Evolutionary conservation across 2,888 invertebrate genomes (phyloP).

Genomic region (Diachrysia chrysitis): DNA sequence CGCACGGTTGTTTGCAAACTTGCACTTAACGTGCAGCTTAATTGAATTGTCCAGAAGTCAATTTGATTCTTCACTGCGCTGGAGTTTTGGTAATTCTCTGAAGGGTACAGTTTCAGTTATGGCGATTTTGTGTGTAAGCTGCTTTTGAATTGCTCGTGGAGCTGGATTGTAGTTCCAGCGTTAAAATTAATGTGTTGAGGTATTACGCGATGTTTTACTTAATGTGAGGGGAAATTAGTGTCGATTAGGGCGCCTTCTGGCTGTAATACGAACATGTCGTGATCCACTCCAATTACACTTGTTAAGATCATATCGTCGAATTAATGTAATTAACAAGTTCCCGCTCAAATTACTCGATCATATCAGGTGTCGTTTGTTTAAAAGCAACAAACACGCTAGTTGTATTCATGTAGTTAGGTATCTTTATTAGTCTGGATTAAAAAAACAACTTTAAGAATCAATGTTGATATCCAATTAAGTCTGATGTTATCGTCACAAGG

Average conservation of each 20-base stretch:
- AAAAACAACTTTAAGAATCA: no score
- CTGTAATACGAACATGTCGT: slow-evolving; percentile 67
- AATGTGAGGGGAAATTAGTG: slow-evolving; percentile 45
- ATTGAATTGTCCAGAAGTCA: slow-evolving; percentile 87
- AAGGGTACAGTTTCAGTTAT: slow-evolving; percentile 27
- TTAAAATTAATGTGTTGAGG: slow-evolving; percentile 53
- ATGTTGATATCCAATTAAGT: neutral
- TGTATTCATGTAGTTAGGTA: neutral
- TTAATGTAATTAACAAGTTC: slow-evolving; percentile 77
- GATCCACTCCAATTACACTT: slow-evolving; percentile 72
- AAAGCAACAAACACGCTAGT: slow-evolving; percentile 65
- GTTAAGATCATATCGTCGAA: slow-evolving; percentile 75
- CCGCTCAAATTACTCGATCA: slow-evolving; percentile 70
- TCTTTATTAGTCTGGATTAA: no score
- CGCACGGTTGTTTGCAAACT: slow-evolving; percentile 84
- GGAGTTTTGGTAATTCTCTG: slow-evolving; percentile 49
- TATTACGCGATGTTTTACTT: slow-evolving; percentile 42
- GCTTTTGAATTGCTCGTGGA: slow-evolving; percentile 27
- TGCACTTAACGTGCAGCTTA: slow-evolving; percentile 84
- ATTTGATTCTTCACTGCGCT: slow-evolving; percentile 78
- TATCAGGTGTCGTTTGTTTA: slow-evolving; percentile 69
- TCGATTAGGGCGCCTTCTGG: slow-evolving; percentile 58
- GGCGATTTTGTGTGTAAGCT: slow-evolving; percentile 11
- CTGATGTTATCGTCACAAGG: no score
- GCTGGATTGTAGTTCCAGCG: slow-evolving; percentile 34